Base-by-base conservation (phyloP, 1,140 invertebrate species). In the Paramacrobiotus metropolitanus region DNA sequence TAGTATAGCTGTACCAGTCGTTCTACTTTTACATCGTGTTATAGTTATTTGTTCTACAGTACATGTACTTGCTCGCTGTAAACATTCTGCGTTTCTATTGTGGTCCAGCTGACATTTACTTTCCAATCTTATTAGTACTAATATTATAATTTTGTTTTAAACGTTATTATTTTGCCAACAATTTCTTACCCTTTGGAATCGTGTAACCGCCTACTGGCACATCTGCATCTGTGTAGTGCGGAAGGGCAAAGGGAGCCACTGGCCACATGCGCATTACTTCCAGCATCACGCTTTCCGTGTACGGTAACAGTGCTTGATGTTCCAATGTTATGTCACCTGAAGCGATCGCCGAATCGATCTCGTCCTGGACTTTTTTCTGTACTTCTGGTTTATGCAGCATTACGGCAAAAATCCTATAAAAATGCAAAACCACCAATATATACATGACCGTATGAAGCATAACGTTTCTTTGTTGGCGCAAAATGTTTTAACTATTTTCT, bases 321-420 rank as follows among this genome's bases (percentile, higher is more conserved):
- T 65, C 2, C 24, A 60, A 18, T 65, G 61, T 62, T 24, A 21
- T 4, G 3, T 63, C 62, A 20, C 62, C 4, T 2, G 60, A 55
- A 3, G 34, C 31, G 18, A 66, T 64, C 21, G 62, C 64, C 59
- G 60, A 34, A 44, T 66, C 65, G 1, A 66, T 30, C 55, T 66
- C 65, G 30, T 66, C 65, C 20, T 67, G 64, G 4, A 66, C 21
- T 28, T 65, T 66, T 20, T 59, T 9, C 21, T 65, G 65, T 34
- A 64, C 64, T 60, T 65, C 64, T 21, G 62, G 64, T 21, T 65
- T 34, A 28, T 65, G 34, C 29, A 65, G 34, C 2, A 63, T 44
- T 34, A 62, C 60, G 20, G 48, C 34, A n/a, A 40, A 40, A 9
- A 40, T 9, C 34, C 34, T 40, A n/a, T n/a, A 40, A 40, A 40